Evolutionary conservation across 92 coral and sea anemone genomes (phyloP).

Genomic region (Metridium senile): DNA sequence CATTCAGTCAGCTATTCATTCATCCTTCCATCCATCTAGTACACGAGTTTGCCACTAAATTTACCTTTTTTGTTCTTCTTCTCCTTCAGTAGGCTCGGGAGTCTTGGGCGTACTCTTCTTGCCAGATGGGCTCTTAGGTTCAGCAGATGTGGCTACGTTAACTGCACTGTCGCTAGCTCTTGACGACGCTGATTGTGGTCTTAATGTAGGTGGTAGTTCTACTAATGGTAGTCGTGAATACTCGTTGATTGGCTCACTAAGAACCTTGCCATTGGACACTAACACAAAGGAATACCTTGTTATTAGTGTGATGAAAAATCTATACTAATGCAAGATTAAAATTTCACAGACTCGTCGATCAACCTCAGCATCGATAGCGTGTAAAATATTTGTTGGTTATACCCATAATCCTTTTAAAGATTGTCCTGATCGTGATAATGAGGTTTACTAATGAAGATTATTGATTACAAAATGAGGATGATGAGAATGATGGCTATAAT

Average conservation of each 20-base stretch:
- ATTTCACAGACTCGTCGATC: too few species aligned
- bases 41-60: too few species aligned
- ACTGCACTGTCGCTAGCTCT: constrained; percentile 74
- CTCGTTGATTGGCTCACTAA: constrained; percentile 67
- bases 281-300: neutral
- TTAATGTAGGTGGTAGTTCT: constrained; percentile 81
- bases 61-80: constrained; percentile 84
- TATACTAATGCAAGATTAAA: too few species aligned
- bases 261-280: constrained; percentile 68
- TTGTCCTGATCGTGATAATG: too few species aligned
- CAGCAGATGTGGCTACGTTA: constrained; percentile 18
- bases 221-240: constrained; percentile 90
- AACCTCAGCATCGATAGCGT: too few species aligned
- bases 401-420: too few species aligned
- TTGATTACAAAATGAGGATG: too few species aligned
- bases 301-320: neutral
- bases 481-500: too few species aligned
- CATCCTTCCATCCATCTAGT: too few species aligned
- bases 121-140: constrained; percentile 79
- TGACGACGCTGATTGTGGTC: constrained; percentile 88
- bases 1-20: too few species aligned
- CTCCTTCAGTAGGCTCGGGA: constrained; percentile 76
- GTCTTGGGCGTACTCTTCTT: constrained; percentile 67
- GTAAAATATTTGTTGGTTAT: too few species aligned
- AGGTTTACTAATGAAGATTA: too few species aligned